Percentiles rank a stretch among this genome's conserved stretches.
These are phyloP conservation scores for Hypsopygia costalis DNA, from an alignment of 2,888 invertebrate genomes.

Conservation along the genomic window DNA sequence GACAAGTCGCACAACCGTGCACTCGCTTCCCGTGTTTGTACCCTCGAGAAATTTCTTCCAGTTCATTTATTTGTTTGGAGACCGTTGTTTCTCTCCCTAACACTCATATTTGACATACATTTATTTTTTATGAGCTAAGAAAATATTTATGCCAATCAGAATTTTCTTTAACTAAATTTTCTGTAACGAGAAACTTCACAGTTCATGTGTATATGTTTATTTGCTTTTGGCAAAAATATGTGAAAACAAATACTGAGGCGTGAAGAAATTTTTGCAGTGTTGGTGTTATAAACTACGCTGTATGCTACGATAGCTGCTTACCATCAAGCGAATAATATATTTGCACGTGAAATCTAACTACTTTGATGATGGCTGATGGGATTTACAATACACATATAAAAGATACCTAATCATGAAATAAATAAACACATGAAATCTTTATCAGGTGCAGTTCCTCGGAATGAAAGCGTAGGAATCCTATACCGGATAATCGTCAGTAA, in stretches of 20 bases:
- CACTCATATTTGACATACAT: constrained; percentile 42
- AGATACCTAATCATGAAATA: not conserved
- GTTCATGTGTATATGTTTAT: not conserved
- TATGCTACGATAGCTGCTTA: too few species aligned
- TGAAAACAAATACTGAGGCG: too few species aligned
- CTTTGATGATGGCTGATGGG: too few species aligned
- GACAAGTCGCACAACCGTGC: constrained; percentile 40
- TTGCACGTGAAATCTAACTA: too few species aligned
- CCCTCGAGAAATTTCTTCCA: constrained; percentile 70
- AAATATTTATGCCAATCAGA: constrained; percentile 25
- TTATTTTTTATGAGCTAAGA: constrained; percentile 40
- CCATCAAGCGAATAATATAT: too few species aligned
- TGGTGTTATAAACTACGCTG: too few species aligned
- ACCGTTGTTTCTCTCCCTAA: constrained; percentile 53
- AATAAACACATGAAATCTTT: constrained; percentile 19
- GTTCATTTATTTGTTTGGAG: constrained; percentile 72
- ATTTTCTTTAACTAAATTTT: not conserved
- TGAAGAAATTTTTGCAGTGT: too few species aligned
- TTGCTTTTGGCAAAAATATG: not conserved
- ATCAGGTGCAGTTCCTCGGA: constrained; percentile 32
- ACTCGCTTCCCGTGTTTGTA: constrained; percentile 54
- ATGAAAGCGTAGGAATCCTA: constrained; percentile 29
- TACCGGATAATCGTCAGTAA: constrained; percentile 46
- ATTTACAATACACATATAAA: too few species aligned
- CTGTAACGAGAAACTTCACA: too few species aligned